These are phyloP conservation scores for Passer montanus DNA, from an alignment of 2,113 vertebrate species.

Conservation along the genomic window DNA sequence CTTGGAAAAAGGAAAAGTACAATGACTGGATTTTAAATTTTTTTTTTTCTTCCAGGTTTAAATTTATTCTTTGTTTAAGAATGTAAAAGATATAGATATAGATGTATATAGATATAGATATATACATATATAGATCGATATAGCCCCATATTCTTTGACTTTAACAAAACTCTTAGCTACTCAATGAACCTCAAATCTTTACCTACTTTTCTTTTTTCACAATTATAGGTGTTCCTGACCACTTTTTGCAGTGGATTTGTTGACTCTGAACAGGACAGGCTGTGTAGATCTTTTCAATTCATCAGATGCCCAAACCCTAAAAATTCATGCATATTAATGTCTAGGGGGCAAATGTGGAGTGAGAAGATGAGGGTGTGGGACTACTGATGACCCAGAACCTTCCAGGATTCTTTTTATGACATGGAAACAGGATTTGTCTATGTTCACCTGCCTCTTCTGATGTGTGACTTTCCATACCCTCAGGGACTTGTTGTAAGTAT, in stretches of 20 bases:
- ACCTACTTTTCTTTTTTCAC: too few relatives aligned
- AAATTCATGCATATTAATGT: background rate
- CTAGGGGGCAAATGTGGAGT: background rate
- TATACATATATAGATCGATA: rapidly evolving
- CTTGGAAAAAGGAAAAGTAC: background rate
- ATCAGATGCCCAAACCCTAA: background rate
- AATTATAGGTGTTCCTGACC: background rate
- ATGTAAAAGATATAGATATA: background rate
- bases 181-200: background rate
- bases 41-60: background rate
- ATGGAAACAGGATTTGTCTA: background rate
- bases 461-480: background rate
- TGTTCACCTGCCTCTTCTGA: background rate
- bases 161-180: background rate
- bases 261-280: background rate
- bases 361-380: background rate
- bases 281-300: background rate
- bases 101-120: too few relatives aligned
- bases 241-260: background rate
- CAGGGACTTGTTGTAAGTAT: background rate
- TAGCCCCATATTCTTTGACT: background rate
- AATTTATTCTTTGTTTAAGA: background rate
- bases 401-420: background rate
- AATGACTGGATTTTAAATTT: background rate
- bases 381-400: background rate